These are phyloP conservation scores for Pogonomyrmex barbatus DNA, from an alignment of 1,140 invertebrate genomes.

Conservation along the genomic window DNA sequence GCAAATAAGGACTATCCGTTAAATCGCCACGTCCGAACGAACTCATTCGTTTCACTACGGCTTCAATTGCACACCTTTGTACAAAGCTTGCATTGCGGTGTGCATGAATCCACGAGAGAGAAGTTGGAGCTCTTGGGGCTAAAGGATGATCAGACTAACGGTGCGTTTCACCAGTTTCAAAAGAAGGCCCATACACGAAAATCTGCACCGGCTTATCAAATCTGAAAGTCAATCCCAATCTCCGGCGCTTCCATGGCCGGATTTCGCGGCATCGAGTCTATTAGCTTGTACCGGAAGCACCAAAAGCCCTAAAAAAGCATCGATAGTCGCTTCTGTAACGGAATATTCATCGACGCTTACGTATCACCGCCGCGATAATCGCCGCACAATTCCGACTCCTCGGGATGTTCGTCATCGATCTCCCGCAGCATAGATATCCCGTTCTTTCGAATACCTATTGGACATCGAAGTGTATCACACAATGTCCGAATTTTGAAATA, in stretches of 20 bases:
- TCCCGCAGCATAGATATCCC: conserved; percentile 11
- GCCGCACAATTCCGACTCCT: conserved; percentile 36
- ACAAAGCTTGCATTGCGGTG: conserved; percentile 30
- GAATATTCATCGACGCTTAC: conserved; percentile 51
- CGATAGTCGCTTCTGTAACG: conserved; percentile 38
- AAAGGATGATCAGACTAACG: background rate
- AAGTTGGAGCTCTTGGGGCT: background rate
- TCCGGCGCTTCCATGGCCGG: conserved; percentile 9
- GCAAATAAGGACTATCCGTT: conserved; percentile 38
- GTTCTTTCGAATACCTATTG: conserved; percentile 38
- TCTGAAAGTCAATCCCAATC: conserved; percentile 55
- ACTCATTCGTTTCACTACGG: conserved; percentile 30
- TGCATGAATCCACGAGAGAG: conserved; percentile 26
- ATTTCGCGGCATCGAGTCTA: conserved; percentile 21
- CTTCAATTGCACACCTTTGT: conserved; percentile 28
- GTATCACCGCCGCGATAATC: conserved; percentile 48
- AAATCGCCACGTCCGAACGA: conserved; percentile 20
- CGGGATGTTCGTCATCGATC: conserved; percentile 29
- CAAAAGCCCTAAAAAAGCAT: conserved; percentile 44
- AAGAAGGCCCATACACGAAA: conserved; percentile 43
- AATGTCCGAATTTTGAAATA: conserved; percentile 26
- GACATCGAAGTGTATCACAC: conserved; percentile 40
- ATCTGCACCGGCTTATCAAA: conserved; percentile 52
- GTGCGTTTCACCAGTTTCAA: conserved; percentile 38
- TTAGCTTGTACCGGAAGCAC: conserved; percentile 44